phyloP scores from a whole-genome alignment of 2,888 invertebrate genomes.

The Crocallis elinguaria region DNA sequence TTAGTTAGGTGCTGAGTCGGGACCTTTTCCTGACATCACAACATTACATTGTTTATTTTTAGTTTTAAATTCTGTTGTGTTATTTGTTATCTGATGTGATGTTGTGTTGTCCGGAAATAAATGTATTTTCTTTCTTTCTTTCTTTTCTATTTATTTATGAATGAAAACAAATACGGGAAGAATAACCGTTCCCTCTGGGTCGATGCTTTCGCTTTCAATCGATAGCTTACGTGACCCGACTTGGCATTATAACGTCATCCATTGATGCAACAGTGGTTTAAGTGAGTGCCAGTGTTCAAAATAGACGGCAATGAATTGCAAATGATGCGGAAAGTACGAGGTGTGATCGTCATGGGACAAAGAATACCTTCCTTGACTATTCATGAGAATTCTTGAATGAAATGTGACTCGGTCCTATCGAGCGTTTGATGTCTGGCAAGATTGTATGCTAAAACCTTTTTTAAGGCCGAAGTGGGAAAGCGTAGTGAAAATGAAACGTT shows the following conservation, averaged over 20 bases:
- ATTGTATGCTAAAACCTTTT: conserved; percentile 34
- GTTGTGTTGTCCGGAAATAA: no score
- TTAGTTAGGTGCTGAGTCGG: no score
- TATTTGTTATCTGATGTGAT: no score
- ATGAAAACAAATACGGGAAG: conserved; percentile 30
- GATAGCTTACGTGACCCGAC: conserved; percentile 25
- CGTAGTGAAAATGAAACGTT: conserved; percentile 29
- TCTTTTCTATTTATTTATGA: conserved; percentile 32
- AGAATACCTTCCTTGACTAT: conserved; percentile 47
- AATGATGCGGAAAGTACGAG: conserved; percentile 22
- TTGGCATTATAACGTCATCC: conserved; percentile 6
- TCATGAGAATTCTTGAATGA: conserved; percentile 52
- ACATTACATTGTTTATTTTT: no score
- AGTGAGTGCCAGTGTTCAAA: conserved; percentile 8
- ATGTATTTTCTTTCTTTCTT: no score
- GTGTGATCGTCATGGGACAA: conserved; percentile 41
- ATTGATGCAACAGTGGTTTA: conserved; percentile 26
- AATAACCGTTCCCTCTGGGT: conserved; percentile 28
- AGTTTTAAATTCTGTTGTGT: no score
- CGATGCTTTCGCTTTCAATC: conserved; percentile 37
- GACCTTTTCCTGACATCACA: no score
- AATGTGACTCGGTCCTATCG: conserved; percentile 32
- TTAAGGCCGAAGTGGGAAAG: conserved; percentile 25
- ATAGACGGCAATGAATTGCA: conserved; percentile 32
- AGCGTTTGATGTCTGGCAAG: conserved; percentile 18